These are phyloP conservation scores for Eublepharis macularius DNA, from an alignment of 2,113 vertebrate species.

Conservation along the genomic window DNA sequence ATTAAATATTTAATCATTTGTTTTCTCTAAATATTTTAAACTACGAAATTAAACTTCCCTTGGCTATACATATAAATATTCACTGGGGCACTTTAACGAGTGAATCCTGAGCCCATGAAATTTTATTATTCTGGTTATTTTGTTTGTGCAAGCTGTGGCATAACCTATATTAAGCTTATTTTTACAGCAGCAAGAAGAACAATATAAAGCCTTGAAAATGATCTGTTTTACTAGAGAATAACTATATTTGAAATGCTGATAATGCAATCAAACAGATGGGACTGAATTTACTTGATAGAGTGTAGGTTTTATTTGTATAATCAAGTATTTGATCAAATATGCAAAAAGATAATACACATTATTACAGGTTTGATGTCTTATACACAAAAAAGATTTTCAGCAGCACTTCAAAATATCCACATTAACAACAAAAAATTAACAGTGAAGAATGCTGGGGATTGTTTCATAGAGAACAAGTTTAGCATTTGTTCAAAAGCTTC, in stretches of 20 bases:
- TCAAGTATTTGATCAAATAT: constrained; percentile 56
- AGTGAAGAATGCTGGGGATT: constrained; percentile 48
- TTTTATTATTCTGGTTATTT: constrained; percentile 52
- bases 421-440: constrained; percentile 61
- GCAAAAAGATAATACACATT: constrained; percentile 30
- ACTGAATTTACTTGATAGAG: constrained; percentile 33
- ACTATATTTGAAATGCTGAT: constrained; percentile 22
- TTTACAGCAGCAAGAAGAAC: constrained; percentile 30
- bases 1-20: background rate
- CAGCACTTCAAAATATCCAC: constrained; percentile 31
- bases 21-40: constrained; percentile 15
- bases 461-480: constrained; percentile 40
- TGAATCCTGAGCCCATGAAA: constrained; percentile 34
- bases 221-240: background rate
- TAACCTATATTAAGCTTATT: constrained; percentile 18
- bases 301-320: constrained; percentile 43
- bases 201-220: constrained; percentile 3
- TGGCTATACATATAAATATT: constrained; percentile 14
- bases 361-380: constrained; percentile 45
- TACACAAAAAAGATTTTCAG: constrained; percentile 34
- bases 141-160: constrained; percentile 29
- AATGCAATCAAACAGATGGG: constrained; percentile 21
- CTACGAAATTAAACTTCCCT: background rate
- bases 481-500: constrained; percentile 58
- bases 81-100: constrained; percentile 42